Evolutionary conservation across 2,797 vertebrate genomes (phyloP).

Genomic region (Pseudopleuronectes americanus): DNA sequence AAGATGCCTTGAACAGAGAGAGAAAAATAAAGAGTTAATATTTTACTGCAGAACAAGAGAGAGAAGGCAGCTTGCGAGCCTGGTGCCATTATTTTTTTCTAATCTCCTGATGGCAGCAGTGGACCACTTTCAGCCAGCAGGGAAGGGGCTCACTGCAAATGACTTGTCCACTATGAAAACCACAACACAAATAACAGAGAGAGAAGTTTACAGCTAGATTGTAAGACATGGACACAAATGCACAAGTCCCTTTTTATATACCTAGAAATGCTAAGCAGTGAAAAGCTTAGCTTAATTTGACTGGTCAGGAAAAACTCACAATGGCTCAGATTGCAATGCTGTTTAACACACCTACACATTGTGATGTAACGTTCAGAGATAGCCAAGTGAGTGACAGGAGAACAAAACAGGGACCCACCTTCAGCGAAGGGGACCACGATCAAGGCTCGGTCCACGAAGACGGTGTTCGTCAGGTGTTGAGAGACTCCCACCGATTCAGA

Average conservation of each 20-base stretch:
- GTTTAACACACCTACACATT: conserved; percentile 56
- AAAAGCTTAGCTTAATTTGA: conserved; percentile 58
- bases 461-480: conserved; percentile 99
- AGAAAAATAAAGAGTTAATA: conserved; percentile 87
- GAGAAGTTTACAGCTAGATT: conserved; percentile 92
- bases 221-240: conserved; percentile 82
- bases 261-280: conserved; percentile 66
- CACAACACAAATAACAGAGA: conserved; percentile 99
- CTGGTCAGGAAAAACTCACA: conserved; percentile 52
- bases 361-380: conserved; percentile 41
- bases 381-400: conserved; percentile 15
- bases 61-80: conserved; percentile 90
- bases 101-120: conserved; percentile 97
- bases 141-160: conserved; percentile 99
- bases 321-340: conserved; percentile 55
- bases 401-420: conserved; percentile 90
- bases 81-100: conserved; percentile 96
- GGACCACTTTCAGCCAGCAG: conserved; percentile 98
- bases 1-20: conserved; percentile 90
- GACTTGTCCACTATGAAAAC: conserved; percentile 99
- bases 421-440: conserved; percentile 99
- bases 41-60: conserved; percentile 95
- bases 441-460: conserved; percentile 99
- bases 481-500: conserved; percentile 97
- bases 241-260: conserved; percentile 70